Evolutionary conservation across 2,888 invertebrate species (phyloP), one percentile per base, ranked within the genome.

Genomic region (Morinoia aosen): DNA sequence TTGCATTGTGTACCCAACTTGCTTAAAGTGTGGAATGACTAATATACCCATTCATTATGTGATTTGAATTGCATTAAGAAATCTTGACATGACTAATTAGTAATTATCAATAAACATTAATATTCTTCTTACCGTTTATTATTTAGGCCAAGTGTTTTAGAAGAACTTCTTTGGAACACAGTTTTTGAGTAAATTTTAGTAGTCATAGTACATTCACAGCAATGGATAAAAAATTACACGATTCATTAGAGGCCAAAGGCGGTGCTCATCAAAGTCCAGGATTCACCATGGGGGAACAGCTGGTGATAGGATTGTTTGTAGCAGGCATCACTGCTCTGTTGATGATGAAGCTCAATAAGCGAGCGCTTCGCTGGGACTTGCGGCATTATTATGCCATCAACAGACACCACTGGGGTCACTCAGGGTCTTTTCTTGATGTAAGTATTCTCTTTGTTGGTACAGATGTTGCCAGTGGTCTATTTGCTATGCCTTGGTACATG

Each of bases 321-420:
- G 94, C 88, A 33, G 58, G 88, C n/a, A 88, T 94, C 10, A 94
- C 95, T n/a, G 94, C 93, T 10, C 40, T 96, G 33, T 48, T 96
- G 58, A 39, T 96, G 40, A 95, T 96, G 64, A 95, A 95, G 39
- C 90, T 96, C 25, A 95, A 95, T 58, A 93, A 95, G 56, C 90
- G 96, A 58, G 94, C 95, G 5, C 58, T 95, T 33, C 96, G 95
- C 39, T 95, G 94, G 88, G 95, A 95, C 88, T 94, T 96, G n/a
- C 90, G 96, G 40, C 96, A 96, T 1, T 94, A 96, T 25, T 96
- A 96, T 94, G 95, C 95, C 56, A 95, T 88, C 76, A 96, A 96
- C 76, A 96, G 96, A 19, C 96, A 96, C 95, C 96, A 95, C 76
- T 96, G 96, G 96, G 96, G 96, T 48, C 96, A 96, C 90, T 94